phyloP scores from a whole-genome alignment of 2,888 invertebrate genomes.

The Corythucha ciliata region DNA sequence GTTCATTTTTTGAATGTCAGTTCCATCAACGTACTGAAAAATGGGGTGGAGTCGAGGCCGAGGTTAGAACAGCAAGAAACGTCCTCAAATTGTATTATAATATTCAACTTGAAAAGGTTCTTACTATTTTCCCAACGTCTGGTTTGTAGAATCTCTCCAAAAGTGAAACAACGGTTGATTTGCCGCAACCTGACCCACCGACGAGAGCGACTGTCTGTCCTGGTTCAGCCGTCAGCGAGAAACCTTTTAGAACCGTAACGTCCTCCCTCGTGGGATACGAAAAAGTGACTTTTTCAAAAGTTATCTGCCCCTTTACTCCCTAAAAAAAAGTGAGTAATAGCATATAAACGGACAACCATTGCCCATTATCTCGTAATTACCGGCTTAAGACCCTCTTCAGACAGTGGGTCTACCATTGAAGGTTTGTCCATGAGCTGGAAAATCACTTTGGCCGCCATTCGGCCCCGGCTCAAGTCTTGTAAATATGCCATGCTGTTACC shows the following conservation, averaged over 20 bases:
- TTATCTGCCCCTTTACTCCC: slow-evolving; percentile 57
- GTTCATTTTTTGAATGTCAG: slow-evolving; percentile 60
- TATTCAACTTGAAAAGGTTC: too few relatives aligned
- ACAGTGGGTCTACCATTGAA: slow-evolving; percentile 44
- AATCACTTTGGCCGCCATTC: slow-evolving; percentile 40
- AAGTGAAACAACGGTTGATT: slow-evolving; percentile 77
- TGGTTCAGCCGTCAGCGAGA: slow-evolving; percentile 52
- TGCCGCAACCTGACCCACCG: slow-evolving; percentile 78
- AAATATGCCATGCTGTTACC: slow-evolving; percentile 43
- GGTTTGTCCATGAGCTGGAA: slow-evolving; percentile 40
- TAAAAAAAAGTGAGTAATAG: too few relatives aligned
- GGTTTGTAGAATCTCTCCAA: slow-evolving; percentile 79
- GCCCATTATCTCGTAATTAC: too few relatives aligned
- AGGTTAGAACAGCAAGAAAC: too few relatives aligned
- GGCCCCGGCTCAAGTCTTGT: slow-evolving; percentile 43
- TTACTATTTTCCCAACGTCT: slow-evolving; percentile 53
- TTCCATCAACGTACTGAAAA: slow-evolving; percentile 49
- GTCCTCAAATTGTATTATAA: too few relatives aligned
- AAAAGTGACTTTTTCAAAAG: slow-evolving; percentile 59
- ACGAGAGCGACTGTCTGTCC: slow-evolving; percentile 69
- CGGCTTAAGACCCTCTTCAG: slow-evolving; percentile 41
- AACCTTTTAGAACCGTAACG: slow-evolving; percentile 56
- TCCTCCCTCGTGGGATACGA: slow-evolving; percentile 68
- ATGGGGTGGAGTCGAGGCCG: neutral
- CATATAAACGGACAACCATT: too few relatives aligned